phyloP scores from a whole-genome alignment of 2,113 vertebrate species.

The Tachysurus vachellii region DNA sequence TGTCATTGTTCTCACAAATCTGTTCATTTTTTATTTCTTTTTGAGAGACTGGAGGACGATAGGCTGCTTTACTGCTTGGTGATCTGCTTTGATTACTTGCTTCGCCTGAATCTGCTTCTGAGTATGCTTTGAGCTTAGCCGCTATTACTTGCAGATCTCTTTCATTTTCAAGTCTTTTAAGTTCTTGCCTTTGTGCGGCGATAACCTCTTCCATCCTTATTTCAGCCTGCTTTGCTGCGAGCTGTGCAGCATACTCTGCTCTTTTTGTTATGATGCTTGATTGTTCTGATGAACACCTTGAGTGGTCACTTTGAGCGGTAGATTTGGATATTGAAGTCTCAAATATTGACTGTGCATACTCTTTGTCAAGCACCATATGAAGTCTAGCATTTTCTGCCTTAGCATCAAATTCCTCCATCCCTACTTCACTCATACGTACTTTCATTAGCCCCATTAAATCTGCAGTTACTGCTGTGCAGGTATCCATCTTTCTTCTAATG shows the following conservation, averaged over 20 bases:
- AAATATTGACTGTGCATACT: constrained; percentile 43
- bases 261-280: constrained; percentile 45
- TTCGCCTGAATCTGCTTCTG: constrained; percentile 25
- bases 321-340: neutral
- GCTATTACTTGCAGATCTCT: constrained; percentile 12
- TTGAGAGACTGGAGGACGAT: neutral
- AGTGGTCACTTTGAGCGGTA: constrained; percentile 21
- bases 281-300: constrained; percentile 2
- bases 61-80: neutral
- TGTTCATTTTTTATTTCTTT: neutral
- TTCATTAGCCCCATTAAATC: no score
- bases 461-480: no score
- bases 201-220: constrained; percentile 45
- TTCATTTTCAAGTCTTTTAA: constrained; percentile 53
- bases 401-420: no score
- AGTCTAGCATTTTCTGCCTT: no score
- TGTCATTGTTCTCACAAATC: neutral
- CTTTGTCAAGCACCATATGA: no score
- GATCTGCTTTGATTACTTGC: neutral
- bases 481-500: no score
- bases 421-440: no score
- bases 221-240: constrained; percentile 45
- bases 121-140: constrained; percentile 51
- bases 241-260: constrained; percentile 43
- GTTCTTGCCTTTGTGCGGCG: constrained; percentile 44